Evolutionary conservation across 2,888 invertebrate genomes (phyloP).

Genomic region (Rotaria macrura): DNA sequence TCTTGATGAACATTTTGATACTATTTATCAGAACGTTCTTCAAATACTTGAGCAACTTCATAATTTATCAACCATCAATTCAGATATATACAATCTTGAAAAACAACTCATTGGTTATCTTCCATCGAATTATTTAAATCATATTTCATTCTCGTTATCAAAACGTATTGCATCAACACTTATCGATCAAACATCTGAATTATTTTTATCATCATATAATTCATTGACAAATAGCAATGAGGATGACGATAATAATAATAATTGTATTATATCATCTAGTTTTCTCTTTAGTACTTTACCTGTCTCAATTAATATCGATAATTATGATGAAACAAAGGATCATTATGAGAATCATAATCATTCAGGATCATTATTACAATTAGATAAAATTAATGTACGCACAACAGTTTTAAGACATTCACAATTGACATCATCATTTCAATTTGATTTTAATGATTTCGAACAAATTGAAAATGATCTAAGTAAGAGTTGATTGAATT

Average conservation of each 20-base stretch:
- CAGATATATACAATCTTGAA: not conserved
- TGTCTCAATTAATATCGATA: not conserved
- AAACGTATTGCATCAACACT: not conserved
- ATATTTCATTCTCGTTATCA: not conserved
- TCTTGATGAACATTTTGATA: not conserved
- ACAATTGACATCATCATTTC: not conserved
- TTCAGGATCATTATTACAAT: not conserved
- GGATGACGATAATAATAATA: not conserved
- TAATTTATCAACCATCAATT: not conserved
- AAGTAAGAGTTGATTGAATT: not conserved
- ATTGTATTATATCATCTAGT: not conserved
- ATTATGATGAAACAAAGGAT: not conserved
- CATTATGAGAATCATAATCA: not conserved
- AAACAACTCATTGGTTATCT: not conserved
- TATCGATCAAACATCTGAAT: not conserved
- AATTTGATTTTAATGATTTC: not conserved
- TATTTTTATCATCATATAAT: not conserved
- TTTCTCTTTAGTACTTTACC: not conserved
- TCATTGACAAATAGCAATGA: not conserved
- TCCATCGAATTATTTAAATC: not conserved
- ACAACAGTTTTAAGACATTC: not conserved
- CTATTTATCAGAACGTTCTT: not conserved
- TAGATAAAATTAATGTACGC: not conserved
- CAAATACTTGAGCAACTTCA: not conserved
- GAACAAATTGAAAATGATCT: not conserved